Base-by-base conservation (phyloP, 2,113 vertebrate species). In the Ctenodactylus gundi region DNA sequence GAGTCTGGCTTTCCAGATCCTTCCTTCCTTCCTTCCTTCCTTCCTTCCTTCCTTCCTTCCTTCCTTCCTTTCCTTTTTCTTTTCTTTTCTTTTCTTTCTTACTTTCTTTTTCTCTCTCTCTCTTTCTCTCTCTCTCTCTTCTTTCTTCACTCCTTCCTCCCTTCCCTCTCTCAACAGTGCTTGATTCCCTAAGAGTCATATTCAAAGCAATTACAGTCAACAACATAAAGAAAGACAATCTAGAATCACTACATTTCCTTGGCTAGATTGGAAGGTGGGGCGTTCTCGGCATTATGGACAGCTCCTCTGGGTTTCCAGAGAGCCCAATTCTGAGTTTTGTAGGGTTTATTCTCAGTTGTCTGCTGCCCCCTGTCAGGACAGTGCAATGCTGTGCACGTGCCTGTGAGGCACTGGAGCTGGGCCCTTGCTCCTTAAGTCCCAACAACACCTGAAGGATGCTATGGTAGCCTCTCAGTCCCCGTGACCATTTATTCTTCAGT, bases 311-410 rank as follows among this genome's bases (percentile, higher is more conserved):
- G 27, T 1, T 39, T 6, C 5, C 11, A 1, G 46, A 27, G n/a
- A 0, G 31, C 11, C 53, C 46, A 25, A 6, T 34, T 80, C 29
- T 10, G 29, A 5, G 13, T 8, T 27, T 46, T 3, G 4, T 3
- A 8, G 4, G 12, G 57, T 4, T 65, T 53, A 60, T 87, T 62
- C 60, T 77, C 75, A 23, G 72, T 68, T 31, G 34, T 94, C 85
- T 95, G 67, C 93, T 90, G 88, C 82, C 87, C 81, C 82, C 95
- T 95, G 6, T 70, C 72, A 20, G 44, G 41, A 15, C 7, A 78
- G 17, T 76, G 55, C 3, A 9, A 34, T 41, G 49, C 36, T 44
- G 41, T 18, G 57, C 60, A 3, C 6, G 1, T 41, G 27, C 20
- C 21, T 25, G 0, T 60, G 81, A 75, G 20, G 73, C 27, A 9